Conservation (phyloP, 2,113 vertebrate species). For the Macquaria ambigua region DNA sequence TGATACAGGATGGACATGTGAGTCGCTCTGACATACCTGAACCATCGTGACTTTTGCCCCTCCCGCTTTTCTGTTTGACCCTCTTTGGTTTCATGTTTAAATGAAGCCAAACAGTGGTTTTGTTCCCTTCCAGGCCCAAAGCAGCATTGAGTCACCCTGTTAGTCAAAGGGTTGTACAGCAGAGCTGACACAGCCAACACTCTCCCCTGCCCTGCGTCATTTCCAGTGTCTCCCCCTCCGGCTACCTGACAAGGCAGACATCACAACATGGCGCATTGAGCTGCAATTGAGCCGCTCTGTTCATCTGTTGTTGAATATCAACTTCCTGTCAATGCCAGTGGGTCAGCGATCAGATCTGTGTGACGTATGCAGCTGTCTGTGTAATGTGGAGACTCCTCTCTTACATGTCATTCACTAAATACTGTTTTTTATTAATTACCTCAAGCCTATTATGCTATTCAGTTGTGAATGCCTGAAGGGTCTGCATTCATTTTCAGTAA, state of each 20-base stretch:
- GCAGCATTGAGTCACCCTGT: slow-evolving; percentile 64
- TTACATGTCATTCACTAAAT: slow-evolving; percentile 43
- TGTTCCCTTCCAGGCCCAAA: slow-evolving; percentile 28
- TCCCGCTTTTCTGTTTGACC: slow-evolving; percentile 30
- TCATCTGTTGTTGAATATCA: slow-evolving; percentile 52
- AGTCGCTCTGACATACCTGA: slow-evolving; percentile 22
- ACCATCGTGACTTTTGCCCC: not conserved
- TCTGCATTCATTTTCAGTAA: slow-evolving; percentile 54
- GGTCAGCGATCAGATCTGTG: slow-evolving; percentile 41
- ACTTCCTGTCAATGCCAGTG: slow-evolving; percentile 45
- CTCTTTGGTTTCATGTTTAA: slow-evolving; percentile 50
- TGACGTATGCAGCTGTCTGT: slow-evolving; percentile 21
- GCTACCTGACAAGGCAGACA: slow-evolving; percentile 53
- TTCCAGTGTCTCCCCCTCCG: slow-evolving; percentile 62
- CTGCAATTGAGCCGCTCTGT: slow-evolving; percentile 48
- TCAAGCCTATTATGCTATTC: slow-evolving; percentile 40
- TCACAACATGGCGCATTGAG: slow-evolving; percentile 21
- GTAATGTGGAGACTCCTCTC: slow-evolving; percentile 37
- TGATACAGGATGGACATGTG: not conserved
- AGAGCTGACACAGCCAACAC: slow-evolving; percentile 65
- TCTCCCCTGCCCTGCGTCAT: slow-evolving; percentile 58
- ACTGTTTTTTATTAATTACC: slow-evolving; percentile 51
- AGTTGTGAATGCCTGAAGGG: slow-evolving; percentile 24
- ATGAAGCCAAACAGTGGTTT: slow-evolving; percentile 51
- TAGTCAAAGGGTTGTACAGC: slow-evolving; percentile 59